Conservation (phyloP, 2,113 vertebrate species). For the Ceyx margarethae region DNA sequence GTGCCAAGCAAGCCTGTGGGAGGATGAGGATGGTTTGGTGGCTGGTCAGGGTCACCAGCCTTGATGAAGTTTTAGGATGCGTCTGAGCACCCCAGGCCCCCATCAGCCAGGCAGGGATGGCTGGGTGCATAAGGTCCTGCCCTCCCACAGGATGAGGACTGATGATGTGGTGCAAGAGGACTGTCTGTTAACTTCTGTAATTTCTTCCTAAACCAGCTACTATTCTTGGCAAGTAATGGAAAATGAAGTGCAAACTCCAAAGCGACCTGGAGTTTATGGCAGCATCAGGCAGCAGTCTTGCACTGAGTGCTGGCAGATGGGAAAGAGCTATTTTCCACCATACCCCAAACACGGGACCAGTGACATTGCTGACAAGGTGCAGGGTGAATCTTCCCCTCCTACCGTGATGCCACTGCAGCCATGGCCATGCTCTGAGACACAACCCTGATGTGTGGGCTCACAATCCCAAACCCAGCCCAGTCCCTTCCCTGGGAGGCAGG, state of each 20-base stretch:
- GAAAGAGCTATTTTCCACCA: not conserved
- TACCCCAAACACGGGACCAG: not conserved
- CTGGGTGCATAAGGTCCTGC: not conserved
- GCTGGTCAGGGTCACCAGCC: not conserved
- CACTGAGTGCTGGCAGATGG: not conserved
- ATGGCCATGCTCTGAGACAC: fast-evolving
- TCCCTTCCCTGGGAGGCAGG: not conserved
- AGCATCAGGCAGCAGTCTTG: not conserved
- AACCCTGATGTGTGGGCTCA: fast-evolving
- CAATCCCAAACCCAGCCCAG: not conserved
- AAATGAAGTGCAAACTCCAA: not conserved
- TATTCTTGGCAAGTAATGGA: not conserved
- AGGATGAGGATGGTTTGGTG: not conserved
- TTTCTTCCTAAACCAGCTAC: not conserved
- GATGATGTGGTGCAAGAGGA: not conserved
- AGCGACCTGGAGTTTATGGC: not conserved
- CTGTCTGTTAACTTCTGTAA: not conserved
- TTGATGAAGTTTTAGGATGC: not conserved
- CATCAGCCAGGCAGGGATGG: not conserved
- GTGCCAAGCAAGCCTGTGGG: not conserved
- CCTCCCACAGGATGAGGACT: fast-evolving
- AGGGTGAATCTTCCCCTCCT: not conserved
- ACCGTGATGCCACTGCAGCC: not conserved
- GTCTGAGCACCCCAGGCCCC: not conserved
- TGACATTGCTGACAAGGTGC: fast-evolving